These are phyloP conservation scores for Trilocha varians DNA, from an alignment of 2,888 invertebrate species.

Conservation along the genomic window DNA sequence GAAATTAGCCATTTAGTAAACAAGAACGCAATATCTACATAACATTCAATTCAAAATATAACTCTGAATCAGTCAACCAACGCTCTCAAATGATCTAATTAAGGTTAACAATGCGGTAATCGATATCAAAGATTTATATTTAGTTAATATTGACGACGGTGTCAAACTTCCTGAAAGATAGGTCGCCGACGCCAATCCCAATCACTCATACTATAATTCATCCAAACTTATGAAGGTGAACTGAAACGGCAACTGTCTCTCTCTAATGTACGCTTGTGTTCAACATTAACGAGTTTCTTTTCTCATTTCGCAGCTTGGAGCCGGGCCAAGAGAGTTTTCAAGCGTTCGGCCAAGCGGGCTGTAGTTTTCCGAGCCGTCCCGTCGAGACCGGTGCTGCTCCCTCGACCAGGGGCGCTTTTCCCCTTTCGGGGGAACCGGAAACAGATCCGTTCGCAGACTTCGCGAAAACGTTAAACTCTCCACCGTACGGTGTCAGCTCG, in stretches of 20 bases:
- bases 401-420: conserved; percentile 34
- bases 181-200: conserved; percentile 54
- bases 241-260: conserved; percentile 58
- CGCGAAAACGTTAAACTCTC: conserved; percentile 39
- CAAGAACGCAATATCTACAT: no score
- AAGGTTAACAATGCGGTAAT: conserved; percentile 28
- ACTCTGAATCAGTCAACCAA: conserved; percentile 6
- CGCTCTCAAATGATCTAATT: conserved; percentile 21
- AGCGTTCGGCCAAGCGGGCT: conserved; percentile 64
- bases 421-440: conserved; percentile 43
- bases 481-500: conserved; percentile 38
- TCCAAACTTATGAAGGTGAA: conserved; percentile 57
- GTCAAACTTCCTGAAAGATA: conserved; percentile 61
- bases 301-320: conserved; percentile 74
- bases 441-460: conserved; percentile 47
- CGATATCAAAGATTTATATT: conserved; percentile 42
- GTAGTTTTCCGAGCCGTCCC: conserved; percentile 69
- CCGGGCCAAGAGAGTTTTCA: conserved; percentile 72
- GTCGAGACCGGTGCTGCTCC: conserved; percentile 64
- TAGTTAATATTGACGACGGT: conserved; percentile 50
- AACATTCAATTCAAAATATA: no score
- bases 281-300: conserved; percentile 67
- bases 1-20: no score
- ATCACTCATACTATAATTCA: conserved; percentile 67
- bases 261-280: conserved; percentile 54